Conservation (phyloP, 2,113 vertebrate genomes). For the Otis tarda region DNA sequence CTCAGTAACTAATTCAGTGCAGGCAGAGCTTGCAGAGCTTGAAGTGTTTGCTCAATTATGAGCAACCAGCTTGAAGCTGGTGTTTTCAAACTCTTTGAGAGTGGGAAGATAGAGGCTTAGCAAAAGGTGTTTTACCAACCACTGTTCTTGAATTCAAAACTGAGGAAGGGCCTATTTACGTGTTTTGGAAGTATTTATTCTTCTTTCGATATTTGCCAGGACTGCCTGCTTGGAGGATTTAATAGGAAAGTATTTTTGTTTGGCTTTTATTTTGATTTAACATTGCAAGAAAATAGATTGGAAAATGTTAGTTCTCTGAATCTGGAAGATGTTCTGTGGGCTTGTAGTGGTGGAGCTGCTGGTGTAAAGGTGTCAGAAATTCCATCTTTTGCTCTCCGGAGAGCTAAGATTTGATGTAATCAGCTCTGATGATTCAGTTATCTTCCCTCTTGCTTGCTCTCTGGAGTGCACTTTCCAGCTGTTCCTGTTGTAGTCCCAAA, state of each 20-base stretch:
- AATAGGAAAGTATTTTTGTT: constrained; percentile 6
- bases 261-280: not conserved
- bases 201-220: not conserved
- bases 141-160: not conserved
- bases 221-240: not conserved
- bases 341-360: not conserved
- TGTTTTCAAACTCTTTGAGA: not conserved
- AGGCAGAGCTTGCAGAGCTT: not conserved
- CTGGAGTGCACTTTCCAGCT: not conserved
- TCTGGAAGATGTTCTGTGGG: constrained; percentile 14
- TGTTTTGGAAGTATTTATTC: not conserved
- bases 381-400: not conserved
- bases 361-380: constrained; percentile 28
- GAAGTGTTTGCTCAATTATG: not conserved
- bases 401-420: not conserved
- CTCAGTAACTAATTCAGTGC: not conserved
- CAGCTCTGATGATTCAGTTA: not conserved
- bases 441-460: not conserved
- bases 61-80: not conserved
- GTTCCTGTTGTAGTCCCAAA: not conserved
- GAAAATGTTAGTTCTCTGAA: not conserved
- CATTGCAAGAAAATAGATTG: not conserved
- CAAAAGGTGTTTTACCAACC: not conserved
- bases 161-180: not conserved
- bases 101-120: not conserved